phyloP scores from a whole-genome alignment of 2,113 vertebrate species.

The Stegostoma tigrinum region DNA sequence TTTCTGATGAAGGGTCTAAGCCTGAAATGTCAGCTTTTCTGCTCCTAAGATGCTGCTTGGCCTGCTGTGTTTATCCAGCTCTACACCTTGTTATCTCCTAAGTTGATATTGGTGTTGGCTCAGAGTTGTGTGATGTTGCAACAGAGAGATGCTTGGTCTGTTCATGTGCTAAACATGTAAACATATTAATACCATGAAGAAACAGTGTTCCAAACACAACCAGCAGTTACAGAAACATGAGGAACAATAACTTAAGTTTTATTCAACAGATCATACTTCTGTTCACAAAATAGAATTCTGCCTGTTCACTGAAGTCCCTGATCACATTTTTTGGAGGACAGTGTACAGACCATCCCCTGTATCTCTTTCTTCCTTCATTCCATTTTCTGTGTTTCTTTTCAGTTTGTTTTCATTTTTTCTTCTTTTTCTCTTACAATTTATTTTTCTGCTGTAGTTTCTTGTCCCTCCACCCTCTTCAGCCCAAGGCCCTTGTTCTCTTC shows the following conservation, averaged over 20 bases:
- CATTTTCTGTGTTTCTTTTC: not conserved
- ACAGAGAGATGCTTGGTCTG: not conserved
- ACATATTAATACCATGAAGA: not conserved
- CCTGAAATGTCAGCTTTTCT: too few relatives aligned
- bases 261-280: conserved; percentile 34
- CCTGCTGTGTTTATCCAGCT: too few relatives aligned
- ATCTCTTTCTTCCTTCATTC: not conserved
- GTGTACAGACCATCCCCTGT: not conserved
- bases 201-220: not conserved
- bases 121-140: not conserved
- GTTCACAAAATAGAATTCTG: conserved; percentile 37
- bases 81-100: too few relatives aligned
- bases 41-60: too few relatives aligned
- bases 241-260: conserved; percentile 29
- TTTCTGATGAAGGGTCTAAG: too few relatives aligned
- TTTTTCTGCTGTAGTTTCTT: not conserved
- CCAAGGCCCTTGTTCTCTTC: conserved; percentile 46
- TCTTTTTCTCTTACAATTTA: not conserved
- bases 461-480: conserved; percentile 53
- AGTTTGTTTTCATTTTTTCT: not conserved
- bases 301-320: not conserved
- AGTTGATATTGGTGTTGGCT: not conserved
- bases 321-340: not conserved
- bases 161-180: not conserved
- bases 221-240: not conserved